Conservation (phyloP, 2,888 invertebrate genomes). For the Lasioglossum marginatum region DNA sequence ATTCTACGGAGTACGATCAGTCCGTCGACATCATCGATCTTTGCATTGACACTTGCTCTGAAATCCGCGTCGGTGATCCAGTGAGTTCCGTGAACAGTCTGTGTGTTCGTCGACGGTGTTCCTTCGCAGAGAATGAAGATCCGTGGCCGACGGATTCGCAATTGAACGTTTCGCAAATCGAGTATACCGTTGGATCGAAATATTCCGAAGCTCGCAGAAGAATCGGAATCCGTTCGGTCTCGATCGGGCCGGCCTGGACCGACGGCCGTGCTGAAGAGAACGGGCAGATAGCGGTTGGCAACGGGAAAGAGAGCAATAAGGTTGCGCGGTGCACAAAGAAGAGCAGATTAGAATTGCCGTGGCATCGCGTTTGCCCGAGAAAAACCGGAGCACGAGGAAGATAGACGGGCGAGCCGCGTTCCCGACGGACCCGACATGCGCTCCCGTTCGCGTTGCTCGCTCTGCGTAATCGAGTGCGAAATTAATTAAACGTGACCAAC, state of each 20-base stretch:
- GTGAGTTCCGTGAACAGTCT: not conserved
- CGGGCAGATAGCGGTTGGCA: slow-evolving; percentile 30
- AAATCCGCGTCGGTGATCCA: not conserved
- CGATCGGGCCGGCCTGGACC: not conserved
- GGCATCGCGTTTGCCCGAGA: slow-evolving; percentile 29
- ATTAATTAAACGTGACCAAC: slow-evolving; percentile 71
- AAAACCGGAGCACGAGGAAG: slow-evolving; percentile 21
- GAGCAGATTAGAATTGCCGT: slow-evolving; percentile 55
- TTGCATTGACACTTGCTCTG: not conserved
- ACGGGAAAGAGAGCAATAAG: slow-evolving; percentile 41
- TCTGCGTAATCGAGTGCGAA: slow-evolving; percentile 61
- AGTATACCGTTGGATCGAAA: not conserved
- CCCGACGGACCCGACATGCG: slow-evolving; percentile 28
- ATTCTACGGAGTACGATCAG: not conserved
- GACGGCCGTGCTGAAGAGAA: slow-evolving; percentile 8
- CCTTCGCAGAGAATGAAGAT: not conserved
- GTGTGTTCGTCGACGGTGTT: slow-evolving; percentile 7
- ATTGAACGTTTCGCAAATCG: not conserved
- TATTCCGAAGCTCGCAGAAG: not conserved
- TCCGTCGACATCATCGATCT: not conserved
- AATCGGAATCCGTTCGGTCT: not conserved
- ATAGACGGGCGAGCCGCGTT: slow-evolving; percentile 22
- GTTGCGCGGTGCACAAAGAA: slow-evolving; percentile 44
- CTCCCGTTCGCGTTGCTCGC: slow-evolving; percentile 6
- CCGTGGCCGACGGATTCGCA: not conserved